These are phyloP conservation scores for Psilanteris sp. DNA, from an alignment of 1,140 invertebrate genomes.

Conservation along the genomic window DNA sequence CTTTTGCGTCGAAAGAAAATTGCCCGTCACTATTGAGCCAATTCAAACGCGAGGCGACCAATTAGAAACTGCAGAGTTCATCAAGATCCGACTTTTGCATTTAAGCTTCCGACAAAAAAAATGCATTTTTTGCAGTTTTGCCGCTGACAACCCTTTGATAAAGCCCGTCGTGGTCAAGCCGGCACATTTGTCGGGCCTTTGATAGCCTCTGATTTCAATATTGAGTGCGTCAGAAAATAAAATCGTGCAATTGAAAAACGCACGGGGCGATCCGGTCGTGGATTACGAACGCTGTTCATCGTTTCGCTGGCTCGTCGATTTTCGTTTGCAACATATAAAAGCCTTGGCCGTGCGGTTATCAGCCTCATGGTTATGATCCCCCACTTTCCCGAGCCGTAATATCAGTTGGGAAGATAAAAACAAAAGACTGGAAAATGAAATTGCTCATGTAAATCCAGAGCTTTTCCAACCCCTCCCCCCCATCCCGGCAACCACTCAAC, in stretches of 20 bases:
- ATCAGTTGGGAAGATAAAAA: slow-evolving; percentile 54
- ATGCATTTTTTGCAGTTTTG: slow-evolving; percentile 4
- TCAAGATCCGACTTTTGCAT: slow-evolving; percentile 10
- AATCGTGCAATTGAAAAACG: slow-evolving; percentile 45
- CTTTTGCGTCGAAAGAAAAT: not conserved
- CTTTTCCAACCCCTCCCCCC: slow-evolving; percentile 3
- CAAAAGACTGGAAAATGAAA: slow-evolving; percentile 63
- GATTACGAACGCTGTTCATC: slow-evolving; percentile 51
- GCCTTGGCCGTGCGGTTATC: slow-evolving; percentile 44
- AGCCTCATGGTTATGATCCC: slow-evolving; percentile 52
- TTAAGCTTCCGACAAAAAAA: not conserved
- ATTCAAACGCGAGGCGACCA: slow-evolving; percentile 1
- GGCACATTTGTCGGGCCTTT: slow-evolving; percentile 46
- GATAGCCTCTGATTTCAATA: slow-evolving; percentile 47
- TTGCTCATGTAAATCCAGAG: slow-evolving; percentile 65
- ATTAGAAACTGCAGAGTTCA: slow-evolving; percentile 8
- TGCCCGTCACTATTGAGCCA: not conserved
- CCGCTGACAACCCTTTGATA: slow-evolving; percentile 18
- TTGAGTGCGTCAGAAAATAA: slow-evolving; percentile 41
- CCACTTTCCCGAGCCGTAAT: slow-evolving; percentile 39
- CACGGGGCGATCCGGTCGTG: slow-evolving; percentile 14
- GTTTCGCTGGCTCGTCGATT: slow-evolving; percentile 55
- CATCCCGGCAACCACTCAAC: too few species aligned
- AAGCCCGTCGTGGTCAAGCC: slow-evolving; percentile 12
- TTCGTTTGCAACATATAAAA: slow-evolving; percentile 23